Base-by-base conservation (phyloP, 2,888 invertebrate genomes). In the Ophion obscuratus region DNA sequence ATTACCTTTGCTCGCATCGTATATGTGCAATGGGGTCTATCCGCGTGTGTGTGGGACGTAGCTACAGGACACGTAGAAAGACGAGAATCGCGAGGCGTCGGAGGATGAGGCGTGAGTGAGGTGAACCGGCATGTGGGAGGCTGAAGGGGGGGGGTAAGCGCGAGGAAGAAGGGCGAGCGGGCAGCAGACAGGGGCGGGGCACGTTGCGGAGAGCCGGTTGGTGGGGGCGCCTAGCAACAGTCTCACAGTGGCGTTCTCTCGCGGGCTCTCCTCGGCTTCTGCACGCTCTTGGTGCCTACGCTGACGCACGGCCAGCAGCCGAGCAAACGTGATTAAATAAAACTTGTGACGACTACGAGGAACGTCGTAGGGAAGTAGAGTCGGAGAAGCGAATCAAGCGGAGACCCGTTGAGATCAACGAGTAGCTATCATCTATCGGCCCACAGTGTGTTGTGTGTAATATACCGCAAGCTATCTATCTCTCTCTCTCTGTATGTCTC, bases 211-310 rank as follows among this genome's bases (percentile, higher is more conserved):
- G 89, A 90, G 90, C 90, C 89, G 88, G 88, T 84, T 88, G 90
- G 90, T 91, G 91, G 93, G 91, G 91, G 93, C 93, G 93, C 93
- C 92, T 94, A 94, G 93, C 93, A 94, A 93, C 94, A 94, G 92
- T 85, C 87, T 88, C 88, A 86, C 88, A 86, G 81, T 83, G 88
- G 87, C 79, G 85, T 53, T 57, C 61, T 70, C 75, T 82, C 73
- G 84, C 64, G 57, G 74, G 62, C 64, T 75, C 81, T 81, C 81
- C 20, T 47, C 62, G n/a, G 74, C 82, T 83, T 59, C 74, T 74
- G 59, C 62, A 57, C 59, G 31, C 57, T 61, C 68, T 20, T 17
- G n/a, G 61, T 75, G 84, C 68, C 71, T 84, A 31, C 59, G 82
- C 85, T 83, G 82, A 83, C 82, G 84, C 86, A 85, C 73, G 61